These are phyloP conservation scores for Drosophila bocqueti DNA, from an alignment of 1,140 invertebrate species.

Conservation along the genomic window DNA sequence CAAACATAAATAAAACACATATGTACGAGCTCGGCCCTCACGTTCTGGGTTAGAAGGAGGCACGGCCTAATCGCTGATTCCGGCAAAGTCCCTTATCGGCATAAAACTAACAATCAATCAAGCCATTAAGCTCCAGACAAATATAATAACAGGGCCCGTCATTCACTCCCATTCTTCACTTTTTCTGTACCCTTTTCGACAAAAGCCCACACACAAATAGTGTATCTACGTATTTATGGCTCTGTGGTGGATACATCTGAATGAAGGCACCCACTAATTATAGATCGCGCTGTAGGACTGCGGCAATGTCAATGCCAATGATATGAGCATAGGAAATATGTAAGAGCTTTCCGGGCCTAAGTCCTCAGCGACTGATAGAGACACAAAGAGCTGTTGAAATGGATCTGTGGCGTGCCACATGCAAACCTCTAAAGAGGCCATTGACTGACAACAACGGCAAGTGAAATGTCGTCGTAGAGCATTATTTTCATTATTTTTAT, in stretches of 20 bases:
- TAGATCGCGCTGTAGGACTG: constrained; percentile 21
- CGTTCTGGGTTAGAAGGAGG: constrained; percentile 50
- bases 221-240: constrained; percentile 13
- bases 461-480: constrained; percentile 21
- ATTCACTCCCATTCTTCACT: constrained; percentile 5
- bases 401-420: constrained; percentile 61
- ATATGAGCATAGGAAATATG: constrained; percentile 32
- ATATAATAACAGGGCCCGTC: constrained; percentile 31
- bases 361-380: constrained; percentile 5
- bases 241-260: constrained; percentile 22
- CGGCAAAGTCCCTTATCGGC: constrained; percentile 38
- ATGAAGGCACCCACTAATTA: constrained; percentile 53
- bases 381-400: constrained; percentile 38
- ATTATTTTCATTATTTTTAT: background rate
- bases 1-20: constrained; percentile 36
- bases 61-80: constrained; percentile 46
- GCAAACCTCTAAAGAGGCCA: constrained; percentile 50
- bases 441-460: constrained; percentile 37
- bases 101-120: constrained; percentile 51
- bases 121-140: constrained; percentile 49
- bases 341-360: constrained; percentile 3
- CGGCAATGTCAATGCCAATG: constrained; percentile 71
- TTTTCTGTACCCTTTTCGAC: constrained; percentile 1
- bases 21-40: background rate
- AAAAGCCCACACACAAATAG: constrained; percentile 12